Conservation (phyloP, 2,797 vertebrate species). For the Nyctalus aviator region DNA sequence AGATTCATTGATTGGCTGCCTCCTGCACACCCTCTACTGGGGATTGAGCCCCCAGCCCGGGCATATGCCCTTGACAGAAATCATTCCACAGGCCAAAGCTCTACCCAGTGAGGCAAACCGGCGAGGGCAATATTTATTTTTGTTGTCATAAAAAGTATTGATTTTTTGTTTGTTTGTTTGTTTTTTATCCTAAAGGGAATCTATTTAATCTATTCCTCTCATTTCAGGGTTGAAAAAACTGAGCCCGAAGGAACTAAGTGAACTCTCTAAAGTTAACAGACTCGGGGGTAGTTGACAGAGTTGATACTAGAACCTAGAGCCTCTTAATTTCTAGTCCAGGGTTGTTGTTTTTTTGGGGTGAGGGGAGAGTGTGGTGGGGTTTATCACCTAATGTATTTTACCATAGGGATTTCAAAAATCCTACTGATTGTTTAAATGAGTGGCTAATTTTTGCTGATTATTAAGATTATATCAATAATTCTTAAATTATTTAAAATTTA, state of each 20-base stretch:
- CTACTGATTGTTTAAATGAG: conserved; percentile 30
- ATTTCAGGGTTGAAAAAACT: conserved; percentile 21
- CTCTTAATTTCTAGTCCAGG: background rate
- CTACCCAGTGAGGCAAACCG: too few relatives aligned
- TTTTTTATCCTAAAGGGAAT: background rate
- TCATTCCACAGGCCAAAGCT: too few relatives aligned
- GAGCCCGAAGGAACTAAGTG: conserved; percentile 26
- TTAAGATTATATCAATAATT: conserved; percentile 1
- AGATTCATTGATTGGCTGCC: too few relatives aligned
- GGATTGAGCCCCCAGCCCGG: too few relatives aligned
- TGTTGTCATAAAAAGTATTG: background rate
- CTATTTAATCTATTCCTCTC: conserved; percentile 10
- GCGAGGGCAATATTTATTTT: background rate
- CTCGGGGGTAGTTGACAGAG: background rate
- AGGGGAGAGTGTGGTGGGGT: background rate
- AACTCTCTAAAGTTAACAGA: background rate
- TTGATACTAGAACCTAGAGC: background rate
- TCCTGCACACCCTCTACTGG: too few relatives aligned
- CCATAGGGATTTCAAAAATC: conserved; percentile 47
- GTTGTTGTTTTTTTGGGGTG: background rate
- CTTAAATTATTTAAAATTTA: conserved; percentile 47
- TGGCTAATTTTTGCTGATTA: background rate
- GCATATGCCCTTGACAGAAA: too few relatives aligned
- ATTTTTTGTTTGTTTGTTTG: background rate
- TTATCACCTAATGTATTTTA: background rate